Evolutionary conservation across 2,113 vertebrate genomes (phyloP), one percentile per base, ranked within the genome.

Genomic region (Elephas maximus): DNA sequence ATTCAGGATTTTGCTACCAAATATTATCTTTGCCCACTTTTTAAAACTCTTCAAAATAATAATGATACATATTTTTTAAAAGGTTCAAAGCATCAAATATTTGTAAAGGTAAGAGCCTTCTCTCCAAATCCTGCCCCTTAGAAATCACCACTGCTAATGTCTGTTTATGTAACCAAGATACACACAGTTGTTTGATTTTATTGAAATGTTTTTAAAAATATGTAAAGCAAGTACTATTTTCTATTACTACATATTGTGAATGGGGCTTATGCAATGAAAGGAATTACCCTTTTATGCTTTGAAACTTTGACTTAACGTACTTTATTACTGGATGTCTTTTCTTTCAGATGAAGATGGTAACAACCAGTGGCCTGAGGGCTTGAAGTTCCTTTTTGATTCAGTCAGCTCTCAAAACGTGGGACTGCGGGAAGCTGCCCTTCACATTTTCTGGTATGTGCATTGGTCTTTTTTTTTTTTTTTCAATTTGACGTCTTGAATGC

Each of bases 311-410:
- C 57, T 44, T 79, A 28, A 24, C 18, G 45, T 9, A 44, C 37
- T n/a, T 91, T 77, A 79, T 37, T 80, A 23, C 63, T 96, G 57
- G 37, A 51, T 95, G 97, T 45, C 57, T 33, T 94, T 96, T 91
- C 83, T 97, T 91, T 37, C 94, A 99, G 99, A 99, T 98, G 99
- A 99, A 65, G 99, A 99, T 53, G 99, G 99, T 57, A 99, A 99
- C 97, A 99, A 99, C 97, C 99, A 99, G 97, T 99, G 99, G 99
- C 99, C 99, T 41, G 99, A 99, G 97, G 98, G 99, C 93, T 98
- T 99, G 93, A 99, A 99, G 98, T 99, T 99, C 97, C 99, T 99
- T 53, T 99, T 99, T 93, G 99, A 99, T 90, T 99, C 99, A 0
- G 99, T 99, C 87, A 99, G 99, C 98, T 99, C 99, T 62, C 99